Evolutionary conservation across 2,888 invertebrate species (phyloP).

Genomic region (Eupithecia pulchellata): DNA sequence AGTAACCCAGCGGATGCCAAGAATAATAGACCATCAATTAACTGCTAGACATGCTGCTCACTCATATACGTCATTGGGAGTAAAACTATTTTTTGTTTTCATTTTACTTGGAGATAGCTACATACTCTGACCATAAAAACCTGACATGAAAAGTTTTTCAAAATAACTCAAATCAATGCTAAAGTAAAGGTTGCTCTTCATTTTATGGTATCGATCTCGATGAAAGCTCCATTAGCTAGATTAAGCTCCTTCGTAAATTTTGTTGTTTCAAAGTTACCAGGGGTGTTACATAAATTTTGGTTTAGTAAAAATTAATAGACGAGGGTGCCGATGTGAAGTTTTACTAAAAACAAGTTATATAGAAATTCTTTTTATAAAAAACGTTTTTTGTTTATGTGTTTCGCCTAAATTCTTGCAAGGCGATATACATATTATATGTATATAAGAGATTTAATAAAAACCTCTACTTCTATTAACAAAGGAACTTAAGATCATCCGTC

Average conservation of each 20-base stretch:
- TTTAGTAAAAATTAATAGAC: not conserved
- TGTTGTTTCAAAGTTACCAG: not conserved
- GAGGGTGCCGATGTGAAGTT: not conserved
- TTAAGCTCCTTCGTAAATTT: not conserved
- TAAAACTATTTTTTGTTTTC: conserved; percentile 41
- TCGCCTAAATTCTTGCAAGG: not conserved
- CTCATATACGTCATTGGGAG: conserved; percentile 54
- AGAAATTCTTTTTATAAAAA: not conserved
- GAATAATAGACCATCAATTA: conserved; percentile 46
- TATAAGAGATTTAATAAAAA: not conserved
- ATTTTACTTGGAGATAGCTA: not conserved
- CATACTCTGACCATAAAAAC: not conserved
- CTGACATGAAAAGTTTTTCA: not conserved
- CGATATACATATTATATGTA: too few relatives aligned
- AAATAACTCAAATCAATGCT: not conserved
- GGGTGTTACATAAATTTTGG: not conserved
- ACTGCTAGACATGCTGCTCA: conserved; percentile 21
- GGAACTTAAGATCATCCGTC: not conserved
- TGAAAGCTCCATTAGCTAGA: conserved; percentile 8
- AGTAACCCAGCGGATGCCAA: conserved; percentile 44
- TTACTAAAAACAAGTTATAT: not conserved
- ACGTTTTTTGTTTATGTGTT: not conserved
- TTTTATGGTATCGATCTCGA: not conserved
- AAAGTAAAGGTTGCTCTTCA: not conserved
- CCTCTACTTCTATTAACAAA: not conserved